Conservation (phyloP, 2,888 invertebrate species). For the Nephrocerus scutellatus region DNA sequence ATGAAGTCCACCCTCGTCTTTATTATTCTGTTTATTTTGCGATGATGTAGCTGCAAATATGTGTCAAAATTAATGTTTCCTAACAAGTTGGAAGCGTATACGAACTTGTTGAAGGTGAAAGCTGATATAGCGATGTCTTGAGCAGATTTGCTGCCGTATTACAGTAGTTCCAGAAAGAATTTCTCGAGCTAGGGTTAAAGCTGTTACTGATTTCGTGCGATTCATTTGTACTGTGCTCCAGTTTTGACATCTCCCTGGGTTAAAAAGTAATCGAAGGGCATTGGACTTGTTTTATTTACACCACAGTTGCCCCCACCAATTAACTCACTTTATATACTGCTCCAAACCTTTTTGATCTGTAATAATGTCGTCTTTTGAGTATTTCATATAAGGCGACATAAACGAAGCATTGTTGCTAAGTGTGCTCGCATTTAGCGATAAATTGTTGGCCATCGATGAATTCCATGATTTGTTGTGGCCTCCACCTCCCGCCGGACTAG, state of each 20-base stretch:
- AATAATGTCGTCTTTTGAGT: slow-evolving; percentile 46
- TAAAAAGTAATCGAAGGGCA: background rate
- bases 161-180: slow-evolving; percentile 47
- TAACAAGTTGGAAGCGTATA: no score
- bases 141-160: slow-evolving; percentile 43
- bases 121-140: slow-evolving; percentile 43
- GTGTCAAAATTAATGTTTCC: slow-evolving; percentile 4
- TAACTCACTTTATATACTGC: slow-evolving; percentile 48
- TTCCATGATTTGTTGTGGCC: slow-evolving; percentile 31
- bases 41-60: slow-evolving; percentile 27
- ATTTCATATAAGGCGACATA: slow-evolving; percentile 39
- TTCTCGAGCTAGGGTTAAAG: slow-evolving; percentile 31
- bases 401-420: slow-evolving; percentile 35
- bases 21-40: slow-evolving; percentile 37
- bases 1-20: slow-evolving; percentile 38
- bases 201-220: slow-evolving; percentile 29
- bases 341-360: slow-evolving; percentile 49
- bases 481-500: no score
- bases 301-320: slow-evolving; percentile 5
- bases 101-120: slow-evolving; percentile 39
- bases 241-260: slow-evolving; percentile 32
- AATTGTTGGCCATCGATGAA: slow-evolving; percentile 33
- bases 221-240: slow-evolving; percentile 35
- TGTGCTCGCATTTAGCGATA: slow-evolving; percentile 33
- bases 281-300: background rate